phyloP scores from a whole-genome alignment of 1,140 invertebrate species.

The Planococcus citri region DNA sequence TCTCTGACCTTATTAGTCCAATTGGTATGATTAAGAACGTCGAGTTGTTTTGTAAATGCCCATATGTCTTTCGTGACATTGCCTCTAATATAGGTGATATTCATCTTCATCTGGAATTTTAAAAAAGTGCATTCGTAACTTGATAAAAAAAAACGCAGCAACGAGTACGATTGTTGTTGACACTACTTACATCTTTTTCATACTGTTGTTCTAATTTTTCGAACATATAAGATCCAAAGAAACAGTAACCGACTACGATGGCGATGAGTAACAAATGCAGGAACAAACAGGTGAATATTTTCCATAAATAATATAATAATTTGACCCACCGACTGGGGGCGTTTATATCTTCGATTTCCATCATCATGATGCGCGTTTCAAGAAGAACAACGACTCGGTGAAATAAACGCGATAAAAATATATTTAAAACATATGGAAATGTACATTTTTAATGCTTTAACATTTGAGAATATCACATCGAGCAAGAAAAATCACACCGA shows the following conservation, averaged over 20 bases:
- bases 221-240: conserved; percentile 75
- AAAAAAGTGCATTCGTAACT: background rate
- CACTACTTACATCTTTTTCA: conserved; percentile 54
- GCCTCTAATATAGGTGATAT: conserved; percentile 54
- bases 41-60: conserved; percentile 52
- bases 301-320: conserved; percentile 51
- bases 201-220: conserved; percentile 60
- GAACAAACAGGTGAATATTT: conserved; percentile 70
- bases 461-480: background rate
- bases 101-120: conserved; percentile 54
- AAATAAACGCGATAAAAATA: background rate
- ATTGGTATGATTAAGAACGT: conserved; percentile 52
- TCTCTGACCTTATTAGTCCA: conserved; percentile 51
- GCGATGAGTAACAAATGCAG: conserved; percentile 77
- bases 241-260: conserved; percentile 75
- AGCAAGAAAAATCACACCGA: background rate
- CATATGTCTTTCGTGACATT: conserved; percentile 68
- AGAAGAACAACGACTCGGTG: background rate
- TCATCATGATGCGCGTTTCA: conserved; percentile 19
- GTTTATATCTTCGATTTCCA: conserved; percentile 25
- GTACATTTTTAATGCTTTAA: background rate
- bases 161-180: too few species aligned
- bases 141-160: too few species aligned
- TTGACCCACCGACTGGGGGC: conserved; percentile 35
- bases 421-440: conserved; percentile 1